Percentiles rank a stretch among this genome's conserved stretches.
phyloP scores from a whole-genome alignment of 1,140 invertebrate genomes.

The Andricus grossulariae region DNA sequence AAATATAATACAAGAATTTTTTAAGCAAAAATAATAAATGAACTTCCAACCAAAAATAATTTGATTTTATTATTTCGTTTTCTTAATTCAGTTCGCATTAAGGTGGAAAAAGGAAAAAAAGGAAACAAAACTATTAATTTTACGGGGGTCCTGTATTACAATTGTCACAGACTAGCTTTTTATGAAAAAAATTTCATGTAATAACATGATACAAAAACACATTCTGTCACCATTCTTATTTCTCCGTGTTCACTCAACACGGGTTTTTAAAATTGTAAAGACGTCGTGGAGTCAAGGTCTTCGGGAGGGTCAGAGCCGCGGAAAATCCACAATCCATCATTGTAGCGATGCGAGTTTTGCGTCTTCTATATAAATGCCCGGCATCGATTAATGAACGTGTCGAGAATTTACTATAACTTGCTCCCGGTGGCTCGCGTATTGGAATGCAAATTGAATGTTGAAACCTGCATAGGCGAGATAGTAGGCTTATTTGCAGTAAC shows the following conservation, averaged over 20 bases:
- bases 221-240: background rate
- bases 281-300: background rate
- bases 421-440: conserved; percentile 17
- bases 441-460: conserved; percentile 31
- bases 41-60: too few relatives aligned
- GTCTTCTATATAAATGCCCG: background rate
- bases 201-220: too few relatives aligned
- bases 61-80: too few relatives aligned
- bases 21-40: too few relatives aligned
- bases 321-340: background rate
- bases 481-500: conserved; percentile 28
- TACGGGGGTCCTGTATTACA: too few relatives aligned
- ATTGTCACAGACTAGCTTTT: too few relatives aligned
- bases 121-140: too few relatives aligned
- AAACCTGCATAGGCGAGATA: conserved; percentile 12
- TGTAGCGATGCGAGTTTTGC: background rate
- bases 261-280: background rate
- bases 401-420: conserved; percentile 24
- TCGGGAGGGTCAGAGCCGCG: background rate
- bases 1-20: too few relatives aligned
- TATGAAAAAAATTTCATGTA: too few relatives aligned
- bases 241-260: background rate
- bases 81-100: too few relatives aligned
- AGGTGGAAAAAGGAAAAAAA: too few relatives aligned
- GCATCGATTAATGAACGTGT: conserved; percentile 5